phyloP scores from a whole-genome alignment of 2,113 vertebrate genomes.

The Burhinus bistriatus region DNA sequence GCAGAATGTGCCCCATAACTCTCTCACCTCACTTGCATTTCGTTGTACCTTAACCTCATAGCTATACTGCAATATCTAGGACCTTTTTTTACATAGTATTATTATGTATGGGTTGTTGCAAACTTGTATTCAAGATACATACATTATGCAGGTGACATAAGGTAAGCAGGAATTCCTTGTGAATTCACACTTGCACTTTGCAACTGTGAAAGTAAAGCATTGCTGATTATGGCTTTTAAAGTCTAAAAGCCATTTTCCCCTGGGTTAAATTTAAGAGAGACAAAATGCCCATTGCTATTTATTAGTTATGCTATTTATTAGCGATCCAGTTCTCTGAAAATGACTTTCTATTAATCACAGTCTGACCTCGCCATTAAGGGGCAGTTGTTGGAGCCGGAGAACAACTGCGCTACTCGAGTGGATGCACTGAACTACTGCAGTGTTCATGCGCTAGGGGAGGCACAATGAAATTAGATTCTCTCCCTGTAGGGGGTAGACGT shows the following conservation, averaged over 20 bases:
- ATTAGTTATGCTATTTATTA: conserved; percentile 44
- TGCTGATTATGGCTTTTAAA: conserved; percentile 6
- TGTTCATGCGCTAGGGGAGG: not conserved
- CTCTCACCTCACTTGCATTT: not conserved
- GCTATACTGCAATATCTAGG: too few species aligned
- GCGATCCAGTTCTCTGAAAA: conserved; percentile 34
- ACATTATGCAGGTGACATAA: not conserved
- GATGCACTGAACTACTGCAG: conserved; percentile 21
- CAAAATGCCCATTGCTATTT: not conserved
- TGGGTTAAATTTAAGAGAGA: not conserved
- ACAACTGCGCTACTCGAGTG: not conserved
- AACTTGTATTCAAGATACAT: not conserved
- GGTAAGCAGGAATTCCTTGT: not conserved
- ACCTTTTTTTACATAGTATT: not conserved
- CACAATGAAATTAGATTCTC: conserved; percentile 75
- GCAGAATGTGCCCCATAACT: not conserved
- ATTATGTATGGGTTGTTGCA: not conserved
- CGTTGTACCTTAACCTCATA: not conserved
- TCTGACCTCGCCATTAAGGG: conserved; percentile 53
- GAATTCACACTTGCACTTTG: not conserved
- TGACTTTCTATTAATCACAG: conserved; percentile 64
- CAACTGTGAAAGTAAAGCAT: not conserved
- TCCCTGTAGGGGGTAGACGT: conserved; percentile 78
- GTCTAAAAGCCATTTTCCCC: conserved; percentile 21
- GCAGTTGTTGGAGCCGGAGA: conserved; percentile 46